A percentile compares a stretch with the other conserved stretches of the same genome.
These are phyloP conservation scores for Aethes cnicana DNA, from an alignment of 2,888 invertebrate species.

Conservation along the genomic window DNA sequence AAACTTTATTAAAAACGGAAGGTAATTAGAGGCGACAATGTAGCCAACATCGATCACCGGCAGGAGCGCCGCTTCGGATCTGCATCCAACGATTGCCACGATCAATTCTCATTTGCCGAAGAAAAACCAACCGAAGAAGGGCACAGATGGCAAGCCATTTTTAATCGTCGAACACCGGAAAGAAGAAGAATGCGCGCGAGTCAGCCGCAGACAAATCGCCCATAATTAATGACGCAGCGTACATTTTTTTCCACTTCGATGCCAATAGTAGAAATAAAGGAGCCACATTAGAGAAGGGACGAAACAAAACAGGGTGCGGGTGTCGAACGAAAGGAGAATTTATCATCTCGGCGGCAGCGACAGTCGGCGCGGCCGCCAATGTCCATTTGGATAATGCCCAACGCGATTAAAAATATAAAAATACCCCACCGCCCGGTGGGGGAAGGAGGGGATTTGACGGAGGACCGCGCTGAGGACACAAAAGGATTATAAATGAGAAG, in stretches of 20 bases:
- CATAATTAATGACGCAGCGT: conserved; percentile 77
- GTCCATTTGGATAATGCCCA: conserved; percentile 83
- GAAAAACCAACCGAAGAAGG: conserved; percentile 45
- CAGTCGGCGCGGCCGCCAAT: conserved; percentile 77
- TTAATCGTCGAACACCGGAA: conserved; percentile 69
- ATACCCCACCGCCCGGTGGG: conserved; percentile 65
- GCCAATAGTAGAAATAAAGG: conserved; percentile 69
- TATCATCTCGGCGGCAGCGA: conserved; percentile 79
- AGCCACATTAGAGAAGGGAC: conserved; percentile 69
- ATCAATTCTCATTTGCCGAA: conserved; percentile 76
- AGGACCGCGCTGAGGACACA: conserved; percentile 82
- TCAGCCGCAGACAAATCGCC: conserved; percentile 76
- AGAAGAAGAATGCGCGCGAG: conserved; percentile 66
- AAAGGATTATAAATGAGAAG: conserved; percentile 84
- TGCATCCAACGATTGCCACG: conserved; percentile 75
- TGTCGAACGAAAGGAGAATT: conserved; percentile 82
- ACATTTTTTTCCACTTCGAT: conserved; percentile 60
- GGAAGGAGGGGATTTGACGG: conserved; percentile 65
- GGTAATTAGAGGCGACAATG: conserved; percentile 40
- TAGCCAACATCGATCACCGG: conserved; percentile 61
- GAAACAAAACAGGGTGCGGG: conserved; percentile 72
- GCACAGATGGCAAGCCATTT: conserved; percentile 65
- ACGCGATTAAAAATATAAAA: conserved; percentile 83
- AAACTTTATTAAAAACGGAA: conserved; percentile 34
- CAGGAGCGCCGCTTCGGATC: conserved; percentile 58